Evolutionary conservation across 2,113 vertebrate species (phyloP), one percentile per base, ranked within the genome.

Genomic region (Eulacestoma nigropectus): DNA sequence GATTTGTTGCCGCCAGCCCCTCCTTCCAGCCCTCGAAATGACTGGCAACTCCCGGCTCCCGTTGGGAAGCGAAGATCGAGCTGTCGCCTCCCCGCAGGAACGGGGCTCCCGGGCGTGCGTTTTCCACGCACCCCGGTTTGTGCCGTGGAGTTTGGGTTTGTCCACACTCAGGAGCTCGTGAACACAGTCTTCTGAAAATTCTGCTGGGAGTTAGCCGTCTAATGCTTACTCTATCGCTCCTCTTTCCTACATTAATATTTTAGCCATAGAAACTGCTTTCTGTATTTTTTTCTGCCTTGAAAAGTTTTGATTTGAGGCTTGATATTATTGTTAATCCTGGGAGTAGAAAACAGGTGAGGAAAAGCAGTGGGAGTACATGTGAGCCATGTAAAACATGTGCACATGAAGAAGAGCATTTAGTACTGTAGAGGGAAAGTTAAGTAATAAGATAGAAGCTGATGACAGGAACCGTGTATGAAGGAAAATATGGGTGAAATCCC

Each of bases 1-100:
- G 95, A 97, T 97, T 96, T 95, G 96, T 91, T 87, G 93, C 56
- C 74, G 89, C 42, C 95, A 16, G 95, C 93, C 78, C 96, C 96
- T 97, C 96, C 96, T 95, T 93, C 91, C 77, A 84, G 80, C 80
- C n/a, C 84, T 56, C n/a, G 46, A 16, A 30, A 53, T 94, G 96
- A 95, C 72, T 89, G 96, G 95, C 91, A 89, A 79, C 47, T 90
- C 75, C 16, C 35, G 57, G 76, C 84, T 93, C 70, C 93, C 82
- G 52, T 55, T 13, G 89, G 89, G 70, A 88, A 68, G 75, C 39
- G 62, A 22, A 30, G 60, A 75, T 16, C 2, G 59, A 37, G 77
- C 82, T 22, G 77, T 78, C 37, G 37, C n/a, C 57, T 68, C 39
- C 62, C 62, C 29, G 41, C 41, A 50, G 33, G 76, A 27, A 0